Evolutionary conservation across 2,888 invertebrate genomes (phyloP), one percentile per base, ranked within the genome.

Genomic region (Cerastis rubricosa): DNA sequence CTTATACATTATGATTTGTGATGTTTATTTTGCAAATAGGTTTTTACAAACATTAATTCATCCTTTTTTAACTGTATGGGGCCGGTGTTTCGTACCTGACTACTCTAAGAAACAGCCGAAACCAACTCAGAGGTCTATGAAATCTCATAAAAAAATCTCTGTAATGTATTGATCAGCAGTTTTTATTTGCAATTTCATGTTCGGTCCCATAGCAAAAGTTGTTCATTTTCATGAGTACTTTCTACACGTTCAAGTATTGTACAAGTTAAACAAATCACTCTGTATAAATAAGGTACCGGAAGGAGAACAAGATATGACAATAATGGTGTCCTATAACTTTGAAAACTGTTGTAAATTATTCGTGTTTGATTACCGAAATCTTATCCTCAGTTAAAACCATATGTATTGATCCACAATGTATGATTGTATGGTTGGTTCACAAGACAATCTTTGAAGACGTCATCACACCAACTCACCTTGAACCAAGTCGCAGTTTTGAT

Each of bases 401-500:
- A 9, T 17, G 8, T 29, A 59, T 29, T 29, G 17, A 17, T 8
- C 17, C 17, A n/a, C n/a, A n/a, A n/a, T n/a, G n/a, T n/a, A n/a
- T n/a, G n/a, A n/a, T n/a, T n/a, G 8, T 57, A 8, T 8, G 11
- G 59, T 29, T 59, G 9, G 3, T 59, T 59, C 0, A 29, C 29
- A 29, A 17, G 17, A 29, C 29, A 29, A 25, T 25, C 0, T 59
- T 25, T 29, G 17, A 35, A 35, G 35, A 57, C n/a, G 12, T 12
- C n/a, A 57, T 14, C 57, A 57, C 25, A 25, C 14, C 25, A 14
- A 2, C 14, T 12, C 63, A 59, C 65, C 14, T 63, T 65, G 19
- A 71, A 45, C 49, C 2, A 35, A 35, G n/a, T 35, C 43, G 71
- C 59, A 68, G 22, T 74, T 74, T 54, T 65, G 47, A 66, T 49